Evolutionary conservation across 2,113 vertebrate species (phyloP), one percentile per base, ranked within the genome.

Genomic region (Cinclus mexicanus): DNA sequence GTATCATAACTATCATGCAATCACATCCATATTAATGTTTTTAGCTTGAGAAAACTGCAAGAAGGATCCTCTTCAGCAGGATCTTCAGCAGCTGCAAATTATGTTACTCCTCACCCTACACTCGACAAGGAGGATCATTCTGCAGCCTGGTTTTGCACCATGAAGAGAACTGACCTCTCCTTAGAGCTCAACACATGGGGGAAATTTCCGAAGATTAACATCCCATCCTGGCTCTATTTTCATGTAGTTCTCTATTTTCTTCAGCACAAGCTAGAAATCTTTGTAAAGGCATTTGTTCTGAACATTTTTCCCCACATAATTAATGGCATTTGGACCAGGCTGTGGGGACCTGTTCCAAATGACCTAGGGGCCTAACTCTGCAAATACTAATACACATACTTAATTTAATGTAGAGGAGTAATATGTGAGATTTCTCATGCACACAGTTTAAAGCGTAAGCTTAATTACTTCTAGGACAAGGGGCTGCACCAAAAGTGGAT

Each of bases 361-460:
- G 56, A 83, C 92, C 60, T 74, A 83, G 75, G 64, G 79, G 56
- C 31, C 52, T 78, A 82, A 85, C 49, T 88, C 72, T 76, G 59
- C 65, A 64, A 94, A 94, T 41, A 67, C 35, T 79, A 75, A 80
- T 49, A 50, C 61, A 95, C 12, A 8, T 35, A 39, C 35, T 93
- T 90, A 75, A 87, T 83, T 79, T 94, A 84, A 93, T 52, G 56
- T n/a, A 82, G 57, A 83, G 33, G 59, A 94, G 44, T 90, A 91
- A 83, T 63, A 92, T 3, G 68, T 52, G 77, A 78, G 85, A 84
- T 60, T 81, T 60, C 55, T 89, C 61, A 65, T 25, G 52, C 67
- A 81, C 23, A 3, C 52, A 65, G 68, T 81, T 87, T 52, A 85
- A 91, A 85, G 42, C 49, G 69, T 35, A 81, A 81, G 33, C 42